A percentile compares a stretch with the other conserved stretches of the same genome.
Evolutionary conservation across 2,888 invertebrate species (phyloP).

Genomic region (Abrostola tripartita): DNA sequence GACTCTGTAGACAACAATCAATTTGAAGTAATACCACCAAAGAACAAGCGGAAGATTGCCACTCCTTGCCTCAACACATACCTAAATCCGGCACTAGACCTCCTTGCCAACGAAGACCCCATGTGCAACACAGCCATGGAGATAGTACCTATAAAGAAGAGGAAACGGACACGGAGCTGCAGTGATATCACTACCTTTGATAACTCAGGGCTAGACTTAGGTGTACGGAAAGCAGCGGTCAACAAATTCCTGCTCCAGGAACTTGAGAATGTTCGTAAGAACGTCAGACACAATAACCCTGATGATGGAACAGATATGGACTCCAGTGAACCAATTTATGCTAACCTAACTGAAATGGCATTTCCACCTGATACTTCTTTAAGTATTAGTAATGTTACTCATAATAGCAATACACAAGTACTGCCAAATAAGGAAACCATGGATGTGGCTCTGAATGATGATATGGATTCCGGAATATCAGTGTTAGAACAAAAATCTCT

Average conservation of each 20-base stretch:
- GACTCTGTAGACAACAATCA: constrained; percentile 81
- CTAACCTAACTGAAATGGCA: constrained; percentile 63
- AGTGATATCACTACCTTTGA: constrained; percentile 77
- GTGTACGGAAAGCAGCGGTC: constrained; percentile 73
- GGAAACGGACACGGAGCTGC: constrained; percentile 78
- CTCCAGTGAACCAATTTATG: constrained; percentile 70
- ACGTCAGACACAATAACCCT: constrained; percentile 58
- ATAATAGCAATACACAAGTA: constrained; percentile 18
- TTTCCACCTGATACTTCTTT: constrained; percentile 17
- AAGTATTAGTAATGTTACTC: constrained; percentile 22
- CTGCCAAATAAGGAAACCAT: constrained; percentile 33
- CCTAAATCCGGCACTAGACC: constrained; percentile 82
- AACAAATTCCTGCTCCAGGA: constrained; percentile 79
- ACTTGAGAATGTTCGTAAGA: constrained; percentile 80
- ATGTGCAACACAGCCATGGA: constrained; percentile 87
- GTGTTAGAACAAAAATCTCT: constrained; percentile 73
- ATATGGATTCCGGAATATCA: constrained; percentile 64
- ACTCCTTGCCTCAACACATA: constrained; percentile 77
- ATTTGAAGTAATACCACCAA: constrained; percentile 79
- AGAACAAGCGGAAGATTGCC: constrained; percentile 79
- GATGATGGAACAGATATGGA: constrained; percentile 16
- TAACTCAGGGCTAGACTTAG: constrained; percentile 81
- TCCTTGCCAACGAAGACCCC: constrained; percentile 82
- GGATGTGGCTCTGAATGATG: constrained; percentile 57
- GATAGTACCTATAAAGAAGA: constrained; percentile 78